These are phyloP conservation scores for Lepidochrysops patricia DNA, from an alignment of 2,888 invertebrate species.

Conservation along the genomic window DNA sequence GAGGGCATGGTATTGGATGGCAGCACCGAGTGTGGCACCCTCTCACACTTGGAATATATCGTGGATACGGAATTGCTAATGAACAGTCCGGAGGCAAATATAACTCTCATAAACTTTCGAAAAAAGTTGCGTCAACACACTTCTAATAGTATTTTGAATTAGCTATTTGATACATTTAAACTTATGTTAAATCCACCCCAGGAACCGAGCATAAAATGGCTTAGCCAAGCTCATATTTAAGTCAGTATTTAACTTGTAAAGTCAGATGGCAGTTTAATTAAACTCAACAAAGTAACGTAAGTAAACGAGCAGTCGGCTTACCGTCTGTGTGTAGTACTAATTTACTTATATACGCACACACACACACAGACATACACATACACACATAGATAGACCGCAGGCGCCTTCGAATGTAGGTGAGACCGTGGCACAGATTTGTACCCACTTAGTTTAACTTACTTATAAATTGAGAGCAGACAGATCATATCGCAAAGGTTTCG, in stretches of 20 bases:
- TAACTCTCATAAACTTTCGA: too few species aligned
- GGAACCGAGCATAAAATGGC: too few species aligned
- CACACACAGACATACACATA: background rate
- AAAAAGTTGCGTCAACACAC: too few species aligned
- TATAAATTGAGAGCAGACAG: background rate
- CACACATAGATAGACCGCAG: background rate
- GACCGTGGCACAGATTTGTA: background rate
- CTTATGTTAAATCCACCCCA: too few species aligned
- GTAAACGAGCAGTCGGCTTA: background rate
- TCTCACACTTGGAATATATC: too few species aligned
- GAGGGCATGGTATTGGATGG: too few species aligned
- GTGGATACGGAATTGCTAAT: too few species aligned
- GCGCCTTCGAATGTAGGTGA: background rate
- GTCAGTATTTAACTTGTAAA: background rate
- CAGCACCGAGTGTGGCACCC: too few species aligned
- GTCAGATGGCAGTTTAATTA: background rate
- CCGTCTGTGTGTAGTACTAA: background rate
- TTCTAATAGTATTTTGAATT: too few species aligned
- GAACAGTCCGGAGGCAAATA: too few species aligned
- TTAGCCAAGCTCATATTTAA: background rate
- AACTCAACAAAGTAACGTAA: background rate
- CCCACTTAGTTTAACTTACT: too few species aligned
- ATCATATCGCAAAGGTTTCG: background rate
- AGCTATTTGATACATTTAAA: background rate
- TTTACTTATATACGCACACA: background rate